These are phyloP conservation scores for Cepaea hortensis DNA, from an alignment of 2,888 invertebrate genomes.

Conservation along the genomic window DNA sequence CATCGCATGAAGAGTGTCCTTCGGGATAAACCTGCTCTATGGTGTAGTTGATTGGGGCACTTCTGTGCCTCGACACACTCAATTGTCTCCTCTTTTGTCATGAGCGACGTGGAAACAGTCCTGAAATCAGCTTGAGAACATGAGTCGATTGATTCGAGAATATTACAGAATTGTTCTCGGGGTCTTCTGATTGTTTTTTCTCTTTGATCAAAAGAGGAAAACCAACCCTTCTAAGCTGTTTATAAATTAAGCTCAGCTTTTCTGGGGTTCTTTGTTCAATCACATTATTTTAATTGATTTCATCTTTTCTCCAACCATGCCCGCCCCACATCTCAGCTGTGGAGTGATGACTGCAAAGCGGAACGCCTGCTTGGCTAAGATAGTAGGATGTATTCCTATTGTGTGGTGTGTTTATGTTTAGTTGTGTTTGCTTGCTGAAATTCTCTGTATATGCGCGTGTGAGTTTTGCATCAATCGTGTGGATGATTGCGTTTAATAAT, in stretches of 20 bases:
- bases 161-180: conserved; percentile 37
- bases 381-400: too few relatives aligned
- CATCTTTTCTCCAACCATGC: background rate
- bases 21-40: conserved; percentile 33
- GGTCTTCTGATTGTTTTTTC: conserved; percentile 28
- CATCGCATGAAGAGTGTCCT: conserved; percentile 2
- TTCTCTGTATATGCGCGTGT: too few relatives aligned
- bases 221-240: conserved; percentile 38
- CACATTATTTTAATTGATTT: conserved; percentile 48
- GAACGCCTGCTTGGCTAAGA: too few relatives aligned
- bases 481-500: too few relatives aligned
- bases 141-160: conserved; percentile 41
- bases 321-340: background rate
- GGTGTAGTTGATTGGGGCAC: conserved; percentile 34
- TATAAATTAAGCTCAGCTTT: conserved; percentile 45
- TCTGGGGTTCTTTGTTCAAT: conserved; percentile 30
- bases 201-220: conserved; percentile 39
- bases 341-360: too few relatives aligned
- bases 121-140: conserved; percentile 37
- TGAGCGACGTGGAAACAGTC: conserved; percentile 36
- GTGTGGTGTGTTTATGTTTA: too few relatives aligned
- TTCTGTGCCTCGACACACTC: conserved; percentile 38
- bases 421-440: too few relatives aligned
- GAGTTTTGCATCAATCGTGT: too few relatives aligned
- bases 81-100: conserved; percentile 40